Base-by-base conservation (phyloP, 2,888 invertebrate species). In the Thumatha senex region DNA sequence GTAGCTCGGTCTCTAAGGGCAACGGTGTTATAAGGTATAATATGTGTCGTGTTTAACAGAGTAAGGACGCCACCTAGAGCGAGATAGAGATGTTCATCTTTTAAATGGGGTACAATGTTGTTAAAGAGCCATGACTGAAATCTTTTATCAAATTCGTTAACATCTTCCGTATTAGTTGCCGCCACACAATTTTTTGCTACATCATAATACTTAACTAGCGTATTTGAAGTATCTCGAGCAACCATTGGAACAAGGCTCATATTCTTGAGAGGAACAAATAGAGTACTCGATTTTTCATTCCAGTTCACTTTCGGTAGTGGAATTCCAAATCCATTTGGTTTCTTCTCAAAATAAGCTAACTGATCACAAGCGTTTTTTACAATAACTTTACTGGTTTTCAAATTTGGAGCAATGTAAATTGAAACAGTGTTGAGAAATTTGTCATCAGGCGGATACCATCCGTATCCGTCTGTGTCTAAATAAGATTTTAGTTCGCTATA, bases 221-320 rank as follows among this genome's bases (percentile, higher is more conserved):
- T 82, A 47, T 86, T 81, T 9, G 80, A 75, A 1, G 78, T 58
- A 40, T 78, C 63, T 18, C 75, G 74, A 0, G 76, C 74, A 1
- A 70, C 58, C 3, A 91, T 61, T 13, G 72, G 55, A 34, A 87
- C 60, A 5, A 85, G 49, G 0, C 82, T 69, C 11, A 72, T 53
- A 39, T 81, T 80, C 64, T 89, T 93, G 45, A 94, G 88, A 0
- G 95, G 95, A 15, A 95, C 65, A 44, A 94, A 94, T 67, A 95
- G 92, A n/a, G 92, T 86, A 31, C 86, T 83, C 0, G 92, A 88
- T n/a, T 84, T 72, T 1, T 72, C 66, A 39, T 89, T 84, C 78
- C 94, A 93, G 64, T 93, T 93, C 34, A 95, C 88, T 56, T 90
- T 90, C 0, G 95, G 95, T 35, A 94, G 74, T 0, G 94, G 93